Base-by-base conservation (phyloP, 2,888 invertebrate genomes). In the Dryobota labecula region DNA sequence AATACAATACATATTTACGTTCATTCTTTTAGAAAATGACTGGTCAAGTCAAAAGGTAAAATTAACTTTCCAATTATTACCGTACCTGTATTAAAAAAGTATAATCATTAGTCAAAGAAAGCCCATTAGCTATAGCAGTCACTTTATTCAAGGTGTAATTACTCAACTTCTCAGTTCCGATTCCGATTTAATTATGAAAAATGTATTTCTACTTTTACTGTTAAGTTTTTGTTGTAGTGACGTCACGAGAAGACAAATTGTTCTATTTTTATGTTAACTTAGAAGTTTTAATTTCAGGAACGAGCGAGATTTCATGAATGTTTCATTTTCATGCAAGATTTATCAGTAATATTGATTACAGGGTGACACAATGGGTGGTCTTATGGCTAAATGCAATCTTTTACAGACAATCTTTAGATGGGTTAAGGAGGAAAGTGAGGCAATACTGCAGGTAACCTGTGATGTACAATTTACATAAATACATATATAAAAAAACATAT, bases 31-130 rank as follows among this genome's bases (percentile, higher is more conserved):
- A 51, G 20, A 54, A 62, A 63, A 73, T 64, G 58, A 79, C 54
- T 24, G 68, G 66, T 73, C 63, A 73, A 51, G 45, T 67, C 7
- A 30, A 64, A 83, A 78, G 64, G 73, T 80, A 57, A 63, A 84
- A 76, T 77, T 79, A 83, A 78, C 73, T 74, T 76, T 64, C 70
- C 62, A 73, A 78, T 79, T 80, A 69, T 70, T 36, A 36, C 36
- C 49, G 60, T 63, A 70, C 84, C 68, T 76, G 70, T 70, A 76
- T 80, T 82, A 73, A 84, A 87, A 86, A 88, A 88, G 82, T 86
- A 86, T 76, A 84, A 87, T 88, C 90, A 90, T 93, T 92, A 90
- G 87, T 91, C 87, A 90, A 89, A 89, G 85, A 72, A 83, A 85
- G 88, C 87, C 90, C 89, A 90, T 93, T 92, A 90, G 90, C 89